Evolutionary conservation across 2,888 invertebrate genomes (phyloP).

Genomic region (Seladonia tumulorum): DNA sequence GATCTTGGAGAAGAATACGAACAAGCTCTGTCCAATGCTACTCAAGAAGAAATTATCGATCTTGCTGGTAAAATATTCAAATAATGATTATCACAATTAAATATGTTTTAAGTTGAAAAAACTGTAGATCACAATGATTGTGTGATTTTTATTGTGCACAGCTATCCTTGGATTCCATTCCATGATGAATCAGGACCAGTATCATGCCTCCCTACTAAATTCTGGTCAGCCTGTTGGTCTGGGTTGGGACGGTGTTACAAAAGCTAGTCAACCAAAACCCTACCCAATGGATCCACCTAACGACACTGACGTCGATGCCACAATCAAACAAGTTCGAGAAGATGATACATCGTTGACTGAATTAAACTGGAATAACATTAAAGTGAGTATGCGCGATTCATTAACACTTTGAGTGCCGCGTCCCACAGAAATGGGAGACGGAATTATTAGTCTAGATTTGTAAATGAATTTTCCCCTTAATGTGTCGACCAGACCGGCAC

Average conservation of each 20-base stretch:
- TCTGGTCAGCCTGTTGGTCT: slow-evolving; percentile 95
- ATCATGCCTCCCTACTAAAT: slow-evolving; percentile 97
- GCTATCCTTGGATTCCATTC: slow-evolving; percentile 99
- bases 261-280: slow-evolving; percentile 95
- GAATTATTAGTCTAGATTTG: no score
- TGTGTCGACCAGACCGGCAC: no score
- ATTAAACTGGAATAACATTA: slow-evolving; percentile 99
- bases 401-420: background rate
- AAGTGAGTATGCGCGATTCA: slow-evolving; percentile 86
- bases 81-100: background rate
- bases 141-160: slow-evolving; percentile 83
- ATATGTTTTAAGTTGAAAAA: no score
- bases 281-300: slow-evolving; percentile 98
- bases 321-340: slow-evolving; percentile 94
- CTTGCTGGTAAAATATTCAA: slow-evolving; percentile 90
- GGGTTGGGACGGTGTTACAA: slow-evolving; percentile 98
- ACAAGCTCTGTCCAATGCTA: slow-evolving; percentile 93
- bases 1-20: slow-evolving; percentile 98
- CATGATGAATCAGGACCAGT: slow-evolving; percentile 99
- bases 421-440: no score
- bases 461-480: no score
- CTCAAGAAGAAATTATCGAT: slow-evolving; percentile 99
- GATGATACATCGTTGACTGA: slow-evolving; percentile 95
- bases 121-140: no score
- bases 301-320: slow-evolving; percentile 96